Conservation (phyloP, 2,888 invertebrate species). For the Pseudococcus viburni region DNA sequence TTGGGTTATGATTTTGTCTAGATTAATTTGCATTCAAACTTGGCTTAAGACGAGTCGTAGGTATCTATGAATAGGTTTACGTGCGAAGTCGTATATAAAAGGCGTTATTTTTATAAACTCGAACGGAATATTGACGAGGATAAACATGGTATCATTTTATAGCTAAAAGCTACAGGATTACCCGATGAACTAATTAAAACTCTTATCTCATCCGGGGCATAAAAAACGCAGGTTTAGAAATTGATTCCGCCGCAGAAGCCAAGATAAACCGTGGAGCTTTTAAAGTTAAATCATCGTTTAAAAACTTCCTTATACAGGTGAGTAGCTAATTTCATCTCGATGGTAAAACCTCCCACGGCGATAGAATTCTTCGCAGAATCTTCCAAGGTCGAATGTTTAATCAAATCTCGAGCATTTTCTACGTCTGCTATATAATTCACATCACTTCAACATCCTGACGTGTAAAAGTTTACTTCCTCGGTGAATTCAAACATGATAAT, state of each 20-base stretch:
- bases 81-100: background rate
- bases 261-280: background rate
- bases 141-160: background rate
- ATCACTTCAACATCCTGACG: background rate
- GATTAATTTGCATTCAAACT: background rate
- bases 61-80: too few species aligned
- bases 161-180: too few species aligned
- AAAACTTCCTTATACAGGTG: background rate
- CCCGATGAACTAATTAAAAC: background rate
- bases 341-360: conserved; percentile 6
- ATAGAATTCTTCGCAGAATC: background rate
- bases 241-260: background rate
- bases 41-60: background rate
- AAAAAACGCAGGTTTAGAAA: background rate
- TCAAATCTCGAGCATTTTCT: conserved; percentile 26
- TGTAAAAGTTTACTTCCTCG: conserved; percentile 23
- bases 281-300: background rate
- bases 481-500: background rate
- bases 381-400: conserved; percentile 4
- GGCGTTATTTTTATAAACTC: background rate
- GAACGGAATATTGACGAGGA: background rate
- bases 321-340: background rate
- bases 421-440: background rate
- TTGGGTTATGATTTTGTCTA: background rate
- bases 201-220: background rate